These are phyloP conservation scores for Myotis pilosus DNA, from an alignment of 2,797 vertebrate genomes.

Conservation along the genomic window DNA sequence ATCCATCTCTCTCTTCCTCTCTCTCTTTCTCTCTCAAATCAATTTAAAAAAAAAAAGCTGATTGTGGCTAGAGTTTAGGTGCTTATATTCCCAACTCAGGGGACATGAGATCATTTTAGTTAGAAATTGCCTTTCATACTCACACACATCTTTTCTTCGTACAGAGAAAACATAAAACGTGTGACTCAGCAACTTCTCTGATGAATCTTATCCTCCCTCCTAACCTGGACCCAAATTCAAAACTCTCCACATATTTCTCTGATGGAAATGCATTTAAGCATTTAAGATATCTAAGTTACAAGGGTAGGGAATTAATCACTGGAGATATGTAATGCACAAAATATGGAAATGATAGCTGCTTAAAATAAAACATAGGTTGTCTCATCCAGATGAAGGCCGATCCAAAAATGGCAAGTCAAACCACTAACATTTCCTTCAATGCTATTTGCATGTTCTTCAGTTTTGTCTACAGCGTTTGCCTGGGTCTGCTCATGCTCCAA, in stretches of 20 bases:
- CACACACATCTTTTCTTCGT: not conserved
- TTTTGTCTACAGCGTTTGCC: not conserved
- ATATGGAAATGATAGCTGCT: slow-evolving; percentile 63
- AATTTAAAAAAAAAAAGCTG: not conserved
- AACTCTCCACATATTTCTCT: not conserved
- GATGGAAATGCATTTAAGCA: slow-evolving; percentile 20
- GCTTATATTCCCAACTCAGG: not conserved
- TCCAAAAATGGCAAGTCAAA: slow-evolving; percentile 51
- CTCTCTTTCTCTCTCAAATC: not conserved
- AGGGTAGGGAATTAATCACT: slow-evolving; percentile 36
- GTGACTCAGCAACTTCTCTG: not conserved
- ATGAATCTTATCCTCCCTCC: not conserved
- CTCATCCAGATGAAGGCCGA: not conserved
- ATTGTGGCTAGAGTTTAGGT: not conserved
- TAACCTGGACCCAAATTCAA: not conserved
- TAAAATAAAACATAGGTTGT: slow-evolving; percentile 57
- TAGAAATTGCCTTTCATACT: not conserved
- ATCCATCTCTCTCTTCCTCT: not conserved
- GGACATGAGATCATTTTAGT: not conserved
- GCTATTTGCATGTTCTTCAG: slow-evolving; percentile 23
- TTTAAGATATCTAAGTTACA: not conserved
- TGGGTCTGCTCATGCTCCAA: slow-evolving; percentile 25
- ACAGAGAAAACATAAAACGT: not conserved
- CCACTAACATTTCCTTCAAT: slow-evolving; percentile 3
- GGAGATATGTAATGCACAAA: slow-evolving; percentile 56